Conservation (phyloP, 1,140 invertebrate species). For the Drosophila nebulosa region DNA sequence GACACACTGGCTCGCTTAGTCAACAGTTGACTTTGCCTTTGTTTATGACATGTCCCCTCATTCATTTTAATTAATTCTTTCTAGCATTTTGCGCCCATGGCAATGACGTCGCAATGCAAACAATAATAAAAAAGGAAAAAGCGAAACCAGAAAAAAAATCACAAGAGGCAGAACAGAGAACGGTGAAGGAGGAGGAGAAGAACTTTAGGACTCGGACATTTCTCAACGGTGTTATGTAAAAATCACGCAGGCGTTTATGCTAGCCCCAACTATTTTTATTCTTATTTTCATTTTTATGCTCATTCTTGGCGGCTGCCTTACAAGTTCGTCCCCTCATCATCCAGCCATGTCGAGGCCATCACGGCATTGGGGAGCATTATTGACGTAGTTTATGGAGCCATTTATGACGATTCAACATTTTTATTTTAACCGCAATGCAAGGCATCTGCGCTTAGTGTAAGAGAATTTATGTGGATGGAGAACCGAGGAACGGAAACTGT, state of each 20-base stretch:
- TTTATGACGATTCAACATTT: slow-evolving; percentile 80
- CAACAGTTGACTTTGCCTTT: slow-evolving; percentile 73
- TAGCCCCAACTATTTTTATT: slow-evolving; percentile 76
- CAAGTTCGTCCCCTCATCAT: slow-evolving; percentile 44
- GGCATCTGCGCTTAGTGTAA: background rate
- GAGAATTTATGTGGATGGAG: background rate
- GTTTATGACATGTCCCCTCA: slow-evolving; percentile 79
- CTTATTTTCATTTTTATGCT: slow-evolving; percentile 64
- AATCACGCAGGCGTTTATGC: slow-evolving; percentile 74
- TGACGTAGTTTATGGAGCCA: slow-evolving; percentile 78
- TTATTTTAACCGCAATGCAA: slow-evolving; percentile 71
- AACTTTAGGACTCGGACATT: slow-evolving; percentile 1
- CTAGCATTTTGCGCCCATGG: slow-evolving; percentile 71
- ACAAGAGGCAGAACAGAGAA: slow-evolving; percentile 5
- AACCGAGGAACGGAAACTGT: background rate
- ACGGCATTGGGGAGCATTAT: slow-evolving; percentile 35
- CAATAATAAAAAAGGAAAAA: slow-evolving; percentile 53
- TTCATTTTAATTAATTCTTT: slow-evolving; percentile 79
- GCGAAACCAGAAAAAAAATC: background rate
- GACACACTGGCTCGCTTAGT: slow-evolving; percentile 54
- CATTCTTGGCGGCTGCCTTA: slow-evolving; percentile 54
- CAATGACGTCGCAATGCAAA: slow-evolving; percentile 73
- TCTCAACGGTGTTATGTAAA: slow-evolving; percentile 55
- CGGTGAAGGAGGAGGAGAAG: background rate
- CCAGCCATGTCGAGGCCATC: slow-evolving; percentile 25